Conservation (phyloP, 2,888 invertebrate genomes). For the Azorinus chamasolen region DNA sequence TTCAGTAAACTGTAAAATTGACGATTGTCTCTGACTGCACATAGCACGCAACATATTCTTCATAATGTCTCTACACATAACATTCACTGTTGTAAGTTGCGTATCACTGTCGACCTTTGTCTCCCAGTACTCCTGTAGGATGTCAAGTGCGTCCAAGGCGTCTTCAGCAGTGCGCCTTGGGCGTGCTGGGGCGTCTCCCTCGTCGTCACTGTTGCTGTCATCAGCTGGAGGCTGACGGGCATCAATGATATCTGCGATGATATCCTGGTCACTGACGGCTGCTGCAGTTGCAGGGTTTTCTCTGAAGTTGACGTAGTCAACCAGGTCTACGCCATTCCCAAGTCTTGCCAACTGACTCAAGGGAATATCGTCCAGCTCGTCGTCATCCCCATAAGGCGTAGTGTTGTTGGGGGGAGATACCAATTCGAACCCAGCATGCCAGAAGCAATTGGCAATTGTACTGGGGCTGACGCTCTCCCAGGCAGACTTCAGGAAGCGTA, state of each 20-base stretch:
- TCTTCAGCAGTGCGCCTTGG: not conserved
- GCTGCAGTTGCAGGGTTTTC: not conserved
- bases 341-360: not conserved
- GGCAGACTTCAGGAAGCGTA: too few relatives aligned
- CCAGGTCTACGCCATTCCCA: not conserved
- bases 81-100: too few relatives aligned
- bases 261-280: not conserved
- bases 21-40: too few relatives aligned
- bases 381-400: not conserved
- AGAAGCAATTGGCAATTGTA: too few relatives aligned
- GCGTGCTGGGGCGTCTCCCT: not conserved
- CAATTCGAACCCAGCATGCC: too few relatives aligned
- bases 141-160: not conserved
- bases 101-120: too few relatives aligned
- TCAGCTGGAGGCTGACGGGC: not conserved
- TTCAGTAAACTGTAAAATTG: too few relatives aligned
- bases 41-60: too few relatives aligned
- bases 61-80: too few relatives aligned
- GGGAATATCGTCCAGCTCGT: not conserved
- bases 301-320: not conserved
- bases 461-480: too few relatives aligned
- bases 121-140: not conserved
- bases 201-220: not conserved
- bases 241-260: not conserved
- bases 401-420: not conserved